phyloP scores from a whole-genome alignment of 2,888 invertebrate species.

The Erpobdella octoculata region DNA sequence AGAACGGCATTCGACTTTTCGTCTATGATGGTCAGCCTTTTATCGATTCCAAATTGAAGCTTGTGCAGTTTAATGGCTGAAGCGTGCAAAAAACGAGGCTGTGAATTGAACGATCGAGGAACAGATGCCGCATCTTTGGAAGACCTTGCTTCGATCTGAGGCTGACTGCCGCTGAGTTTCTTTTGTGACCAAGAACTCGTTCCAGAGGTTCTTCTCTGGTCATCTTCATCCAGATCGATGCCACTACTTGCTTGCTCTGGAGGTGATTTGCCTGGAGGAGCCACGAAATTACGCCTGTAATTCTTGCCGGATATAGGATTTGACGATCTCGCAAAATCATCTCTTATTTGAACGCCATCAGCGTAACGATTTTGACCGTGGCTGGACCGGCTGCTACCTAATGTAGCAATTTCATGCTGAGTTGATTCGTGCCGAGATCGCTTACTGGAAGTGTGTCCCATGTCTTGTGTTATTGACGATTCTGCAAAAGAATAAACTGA shows the following conservation, averaged over 20 bases:
- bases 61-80: conserved; percentile 29
- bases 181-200: not conserved
- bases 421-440: not conserved
- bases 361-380: conserved; percentile 12
- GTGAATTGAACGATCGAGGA: not conserved
- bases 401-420: not conserved
- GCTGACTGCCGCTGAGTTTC: not conserved
- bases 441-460: conserved; percentile 25
- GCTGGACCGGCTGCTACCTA: not conserved
- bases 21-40: conserved; percentile 32
- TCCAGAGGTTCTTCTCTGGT: not conserved
- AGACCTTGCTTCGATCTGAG: not conserved
- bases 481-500: not conserved
- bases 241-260: not conserved
- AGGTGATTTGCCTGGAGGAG: not conserved
- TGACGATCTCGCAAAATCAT: not conserved
- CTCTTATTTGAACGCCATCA: not conserved
- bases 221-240: conserved; percentile 6
- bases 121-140: not conserved
- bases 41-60: conserved; percentile 34
- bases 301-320: not conserved
- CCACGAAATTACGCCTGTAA: not conserved
- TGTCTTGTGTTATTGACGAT: not conserved
- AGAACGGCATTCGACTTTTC: conserved; percentile 36
- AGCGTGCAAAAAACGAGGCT: conserved; percentile 13